These are phyloP conservation scores for Matsumyia berberina DNA, from an alignment of 2,888 invertebrate species.

Conservation along the genomic window DNA sequence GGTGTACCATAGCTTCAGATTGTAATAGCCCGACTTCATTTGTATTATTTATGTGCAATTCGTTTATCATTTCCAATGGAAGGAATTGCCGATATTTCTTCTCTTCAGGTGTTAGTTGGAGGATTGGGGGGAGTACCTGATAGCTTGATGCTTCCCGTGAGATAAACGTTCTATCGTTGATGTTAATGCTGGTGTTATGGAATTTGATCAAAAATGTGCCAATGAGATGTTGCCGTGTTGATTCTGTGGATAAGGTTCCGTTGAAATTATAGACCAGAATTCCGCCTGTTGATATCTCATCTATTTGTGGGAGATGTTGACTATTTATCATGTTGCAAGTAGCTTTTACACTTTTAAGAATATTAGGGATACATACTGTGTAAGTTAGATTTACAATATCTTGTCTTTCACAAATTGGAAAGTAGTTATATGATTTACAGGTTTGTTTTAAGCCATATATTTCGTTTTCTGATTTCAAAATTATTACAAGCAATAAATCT, in stretches of 20 bases:
- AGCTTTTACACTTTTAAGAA: conserved; percentile 37
- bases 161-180: conserved; percentile 37
- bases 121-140: conserved; percentile 37
- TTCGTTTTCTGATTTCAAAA: conserved; percentile 23
- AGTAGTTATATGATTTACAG: conserved; percentile 29
- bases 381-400: conserved; percentile 42
- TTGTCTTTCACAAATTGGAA: conserved; percentile 48
- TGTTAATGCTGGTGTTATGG: conserved; percentile 30
- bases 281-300: conserved; percentile 37
- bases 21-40: too few relatives aligned
- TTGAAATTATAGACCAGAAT: conserved; percentile 47
- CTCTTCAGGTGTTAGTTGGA: conserved; percentile 48
- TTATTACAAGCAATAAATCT: conserved; percentile 17
- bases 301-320: conserved; percentile 43
- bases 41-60: too few relatives aligned
- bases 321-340: conserved; percentile 45
- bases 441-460: conserved; percentile 23
- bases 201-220: conserved; percentile 51
- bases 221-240: conserved; percentile 16
- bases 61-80: too few relatives aligned
- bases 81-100: conserved; percentile 22
- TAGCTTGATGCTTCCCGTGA: conserved; percentile 29
- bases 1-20: too few relatives aligned
- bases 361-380: conserved; percentile 36
- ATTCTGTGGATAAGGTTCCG: conserved; percentile 21